Evolutionary conservation across 2,888 invertebrate genomes (phyloP).

Genomic region (Kryphioiulus occultus): DNA sequence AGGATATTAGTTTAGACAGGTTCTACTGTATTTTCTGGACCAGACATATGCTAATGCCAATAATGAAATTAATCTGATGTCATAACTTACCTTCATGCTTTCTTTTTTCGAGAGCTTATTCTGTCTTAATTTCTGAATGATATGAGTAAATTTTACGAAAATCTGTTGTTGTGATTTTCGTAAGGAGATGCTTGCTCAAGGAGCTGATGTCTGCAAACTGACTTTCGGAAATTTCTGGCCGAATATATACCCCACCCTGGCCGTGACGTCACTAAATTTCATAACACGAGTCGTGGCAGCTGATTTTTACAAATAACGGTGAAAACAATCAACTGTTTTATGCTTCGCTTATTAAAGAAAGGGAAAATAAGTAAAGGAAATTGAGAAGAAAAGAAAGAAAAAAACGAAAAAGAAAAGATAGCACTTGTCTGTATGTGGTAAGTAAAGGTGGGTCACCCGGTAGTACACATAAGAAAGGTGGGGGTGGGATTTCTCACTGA

Average conservation of each 20-base stretch:
- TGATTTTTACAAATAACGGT: background rate
- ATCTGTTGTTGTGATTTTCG: background rate
- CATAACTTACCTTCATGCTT: too few species aligned
- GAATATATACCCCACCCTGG: background rate
- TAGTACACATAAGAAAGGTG: background rate
- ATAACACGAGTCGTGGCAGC: background rate
- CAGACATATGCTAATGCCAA: too few species aligned
- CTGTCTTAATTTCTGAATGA: too few species aligned
- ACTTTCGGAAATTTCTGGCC: background rate
- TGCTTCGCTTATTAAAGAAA: background rate
- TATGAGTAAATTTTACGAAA: too few species aligned
- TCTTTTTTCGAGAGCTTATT: too few species aligned
- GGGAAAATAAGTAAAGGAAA: too few species aligned
- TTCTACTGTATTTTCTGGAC: too few species aligned
- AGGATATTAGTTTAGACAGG: too few species aligned
- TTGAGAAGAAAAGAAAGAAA: too few species aligned
- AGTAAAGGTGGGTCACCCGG: constrained; percentile 30
- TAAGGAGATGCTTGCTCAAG: background rate
- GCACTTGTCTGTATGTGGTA: background rate
- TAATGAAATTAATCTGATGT: too few species aligned
- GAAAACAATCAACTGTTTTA: background rate
- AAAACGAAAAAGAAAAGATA: background rate
- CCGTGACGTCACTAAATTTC: background rate
- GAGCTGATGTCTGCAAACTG: background rate
- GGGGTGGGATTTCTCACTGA: constrained; percentile 14